Evolutionary conservation across 2,888 invertebrate species (phyloP).

Genomic region (Schrankia costaestrigalis): DNA sequence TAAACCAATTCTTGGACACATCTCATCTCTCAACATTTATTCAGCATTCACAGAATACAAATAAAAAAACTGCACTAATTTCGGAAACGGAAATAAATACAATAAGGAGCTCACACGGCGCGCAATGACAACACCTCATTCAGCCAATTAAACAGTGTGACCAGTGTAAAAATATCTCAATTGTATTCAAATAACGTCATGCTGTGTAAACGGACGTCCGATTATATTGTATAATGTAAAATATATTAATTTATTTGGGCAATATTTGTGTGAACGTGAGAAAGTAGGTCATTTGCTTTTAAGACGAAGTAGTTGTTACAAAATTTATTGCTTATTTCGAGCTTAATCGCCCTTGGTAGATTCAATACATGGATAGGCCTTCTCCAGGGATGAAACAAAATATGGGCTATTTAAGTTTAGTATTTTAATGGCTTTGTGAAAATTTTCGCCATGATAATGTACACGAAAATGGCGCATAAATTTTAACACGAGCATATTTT

Average conservation of each 20-base stretch:
- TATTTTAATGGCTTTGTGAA: too few relatives aligned
- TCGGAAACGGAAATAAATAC: constrained; percentile 22
- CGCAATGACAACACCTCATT: constrained; percentile 48
- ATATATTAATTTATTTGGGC: constrained; percentile 37
- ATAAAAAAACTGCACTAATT: constrained; percentile 13
- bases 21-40: too few relatives aligned
- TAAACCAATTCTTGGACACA: too few relatives aligned
- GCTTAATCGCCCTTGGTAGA: constrained; percentile 1
- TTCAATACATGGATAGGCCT: constrained; percentile 7
- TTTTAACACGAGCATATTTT: too few relatives aligned
- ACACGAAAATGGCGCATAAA: too few relatives aligned
- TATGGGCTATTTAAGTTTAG: too few relatives aligned
- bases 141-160: constrained; percentile 36
- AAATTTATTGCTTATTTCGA: constrained; percentile 19
- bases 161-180: constrained; percentile 31
- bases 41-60: too few relatives aligned
- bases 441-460: too few relatives aligned
- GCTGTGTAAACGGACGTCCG: constrained; percentile 52
- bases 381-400: too few relatives aligned
- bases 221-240: constrained; percentile 28
- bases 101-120: constrained; percentile 41
- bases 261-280: constrained; percentile 46
- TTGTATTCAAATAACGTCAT: constrained; percentile 24
- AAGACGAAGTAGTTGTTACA: constrained; percentile 8
- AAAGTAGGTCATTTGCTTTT: constrained; percentile 48